Base-by-base conservation (phyloP, 2,888 invertebrate species). In the Eupithecia subfuscata region DNA sequence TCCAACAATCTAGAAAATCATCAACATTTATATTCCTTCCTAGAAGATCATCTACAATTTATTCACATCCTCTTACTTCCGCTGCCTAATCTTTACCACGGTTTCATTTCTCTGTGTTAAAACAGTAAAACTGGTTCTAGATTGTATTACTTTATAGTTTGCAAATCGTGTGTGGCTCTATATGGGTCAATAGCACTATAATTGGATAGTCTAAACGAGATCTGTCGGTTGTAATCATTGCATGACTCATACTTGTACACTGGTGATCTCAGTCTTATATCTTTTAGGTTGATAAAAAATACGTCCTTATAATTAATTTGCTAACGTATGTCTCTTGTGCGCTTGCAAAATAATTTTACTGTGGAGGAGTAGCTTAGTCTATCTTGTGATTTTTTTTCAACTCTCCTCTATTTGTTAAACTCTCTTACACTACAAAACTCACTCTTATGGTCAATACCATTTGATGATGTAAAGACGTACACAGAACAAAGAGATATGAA, bases 111-210 rank as follows among this genome's bases (percentile, higher is more conserved):
- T 79, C 77, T 72, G 37, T 75, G 70, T 64, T 73, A 43, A 73
- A 43, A 73, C 75, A 63, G 72, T 69, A 12, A 71, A 74, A 72
- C 74, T 63, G 71, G 71, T 78, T 75, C 73, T 79, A 67, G 60
- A 76, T 70, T 22, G 34, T 73, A 75, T 76, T 71, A 56, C 70
- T 72, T 76, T 77, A 75, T 70, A 65, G 68, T 68, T 69, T 70
- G 70, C 70, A 30, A 75, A 73, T 72, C 68, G 63, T 75, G 67
- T 40, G 30, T 43, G 73, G 71, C 56, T 73, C 70, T 81, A 88
- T 85, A 89, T 92, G 84, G 92, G 91, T 90, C 91, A 92, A 88
- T 90, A 88, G 86, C 91, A 89, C 85, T 85, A 67, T 79, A 82
- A 86, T 87, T 85, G 82, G 81, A 83, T 81, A 82, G 84, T 84